Evolutionary conservation across 1,140 invertebrate species (phyloP), one percentile per base, ranked within the genome.

Genomic region (Trichonephila inaurata): DNA sequence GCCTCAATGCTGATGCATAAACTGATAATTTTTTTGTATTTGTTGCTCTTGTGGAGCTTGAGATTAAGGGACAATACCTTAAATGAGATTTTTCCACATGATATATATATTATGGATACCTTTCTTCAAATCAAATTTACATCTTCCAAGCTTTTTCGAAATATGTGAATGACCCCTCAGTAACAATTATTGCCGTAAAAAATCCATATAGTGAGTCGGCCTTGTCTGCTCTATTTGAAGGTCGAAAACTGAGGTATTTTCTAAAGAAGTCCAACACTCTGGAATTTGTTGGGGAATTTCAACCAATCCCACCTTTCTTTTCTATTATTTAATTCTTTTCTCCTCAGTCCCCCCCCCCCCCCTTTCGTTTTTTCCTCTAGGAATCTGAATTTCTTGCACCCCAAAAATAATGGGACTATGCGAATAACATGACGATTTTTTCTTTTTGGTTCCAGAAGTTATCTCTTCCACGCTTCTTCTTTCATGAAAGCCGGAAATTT

Each of bases 171-270:
- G 33, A 40, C 16, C 77, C 77, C 77, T 51, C 0, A n/a, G 21
- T 69, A 18, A 3, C 16, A 14, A 40, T 12, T 2, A 16, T 21
- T 8, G 77, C 14, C 0, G 33, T 44, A 82, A 82, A 82, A 82
- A 82, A 40, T 82, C 44, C 77, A 82, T 82, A 82, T 51, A 51
- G 33, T 81, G 72, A 40, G 44, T 82, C 77, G 77, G 77, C 77
- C 77, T 82, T 82, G 77, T 21, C 16, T 69, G 66, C 66, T n/a
- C n/a, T 82, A 44, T 82, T 82, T 82, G 77, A 82, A 82, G 40
- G 77, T 82, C 77, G 77, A 51, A 40, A 51, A 44, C 18, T 24
- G 5, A 24, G n/a, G 66, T 10, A 24, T 24, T 69, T 69, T 24
- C n/a, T 24, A 24, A 69, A 69, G n/a, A 24, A 69, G n/a, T n/a